Evolutionary conservation across 37 sponge, comb jelly and placozoan species (phyloP), one percentile per base, ranked within the genome.

Genomic region (Chondrosia reniformis): DNA sequence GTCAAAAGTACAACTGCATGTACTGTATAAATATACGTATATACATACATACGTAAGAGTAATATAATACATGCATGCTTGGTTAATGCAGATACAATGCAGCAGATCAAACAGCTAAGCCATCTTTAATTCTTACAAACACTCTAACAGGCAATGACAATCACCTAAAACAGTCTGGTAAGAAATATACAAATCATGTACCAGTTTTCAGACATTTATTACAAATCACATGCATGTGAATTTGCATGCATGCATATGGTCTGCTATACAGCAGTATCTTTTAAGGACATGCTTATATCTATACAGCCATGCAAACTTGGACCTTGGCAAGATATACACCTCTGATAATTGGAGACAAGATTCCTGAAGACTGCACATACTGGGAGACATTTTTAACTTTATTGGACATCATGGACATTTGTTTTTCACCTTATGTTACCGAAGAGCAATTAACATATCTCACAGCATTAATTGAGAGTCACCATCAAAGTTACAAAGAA

Each of bases 271-370:
- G n/a, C n/a, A 49, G 10, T 49, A 15, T 15, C 52, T 49, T 49
- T 49, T 19, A 49, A 19, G 15, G 15, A 49, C 52, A 49, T 49
- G 52, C 52, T 49, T 49, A 49, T 19, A 49, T 19, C n/a, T 13
- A 21, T 69, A 39, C 64, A 88, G 88, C 83, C 36, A 37, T 81
- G 54, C 80, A 82, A 42, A 79, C 71, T 66, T 88, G 88, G 88
- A 82, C 83, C 38, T 61, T 88, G 52, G 88, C 63, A 44, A 34
- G 88, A 44, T 63, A 59, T 30, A 79, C 83, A 33, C 88, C 83
- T 22, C 46, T 83, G 0, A 74, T 88, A 56, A 78, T 88, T 74
- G 88, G 88, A 13, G 78, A 82, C 33, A 15, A 37, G 19, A 39
- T 88, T 55, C 72, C 76, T 31, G 76, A 81, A 46, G 80, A 73